A percentile compares a stretch with the other conserved stretches of the same genome.
Evolutionary conservation across 2,888 invertebrate species (phyloP).

Genomic region (Lycocerus yunnanus): DNA sequence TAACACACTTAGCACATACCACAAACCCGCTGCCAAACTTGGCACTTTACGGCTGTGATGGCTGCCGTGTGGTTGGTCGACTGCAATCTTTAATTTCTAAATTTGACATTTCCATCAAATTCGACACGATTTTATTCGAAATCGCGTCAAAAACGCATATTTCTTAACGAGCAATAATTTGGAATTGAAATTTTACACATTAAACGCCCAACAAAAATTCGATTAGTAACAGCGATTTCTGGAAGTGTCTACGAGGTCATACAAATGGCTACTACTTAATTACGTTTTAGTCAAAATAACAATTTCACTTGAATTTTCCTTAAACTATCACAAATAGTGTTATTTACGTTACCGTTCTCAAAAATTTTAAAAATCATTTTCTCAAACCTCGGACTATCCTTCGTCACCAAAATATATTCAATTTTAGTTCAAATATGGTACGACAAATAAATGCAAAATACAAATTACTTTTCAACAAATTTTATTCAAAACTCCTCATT

Average conservation of each 20-base stretch:
- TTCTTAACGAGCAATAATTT: conserved; percentile 28
- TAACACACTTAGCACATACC: conserved; percentile 57
- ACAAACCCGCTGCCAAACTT: conserved; percentile 56
- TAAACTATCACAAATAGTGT: not conserved
- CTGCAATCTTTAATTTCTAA: conserved; percentile 26
- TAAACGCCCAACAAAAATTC: conserved; percentile 6
- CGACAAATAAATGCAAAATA: not conserved
- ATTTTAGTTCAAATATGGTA: not conserved
- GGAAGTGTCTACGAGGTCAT: conserved; percentile 26
- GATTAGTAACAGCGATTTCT: conserved; percentile 23
- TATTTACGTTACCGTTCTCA: not conserved
- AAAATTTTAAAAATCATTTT: not conserved
- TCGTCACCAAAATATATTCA: not conserved
- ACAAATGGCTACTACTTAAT: conserved; percentile 25
- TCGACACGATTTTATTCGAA: conserved; percentile 34
- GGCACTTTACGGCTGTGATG: conserved; percentile 54
- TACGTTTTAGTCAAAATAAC: conserved; percentile 1
- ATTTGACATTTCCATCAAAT: conserved; percentile 29
- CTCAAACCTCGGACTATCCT: not conserved
- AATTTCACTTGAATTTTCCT: not conserved
- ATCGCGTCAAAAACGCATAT: conserved; percentile 39
- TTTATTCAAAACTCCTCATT: not conserved
- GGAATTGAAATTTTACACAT: conserved; percentile 5
- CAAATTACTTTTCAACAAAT: not conserved
- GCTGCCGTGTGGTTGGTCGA: conserved; percentile 45